Evolutionary conservation across 2,888 invertebrate species (phyloP).

Genomic region (Dynastes grantii): DNA sequence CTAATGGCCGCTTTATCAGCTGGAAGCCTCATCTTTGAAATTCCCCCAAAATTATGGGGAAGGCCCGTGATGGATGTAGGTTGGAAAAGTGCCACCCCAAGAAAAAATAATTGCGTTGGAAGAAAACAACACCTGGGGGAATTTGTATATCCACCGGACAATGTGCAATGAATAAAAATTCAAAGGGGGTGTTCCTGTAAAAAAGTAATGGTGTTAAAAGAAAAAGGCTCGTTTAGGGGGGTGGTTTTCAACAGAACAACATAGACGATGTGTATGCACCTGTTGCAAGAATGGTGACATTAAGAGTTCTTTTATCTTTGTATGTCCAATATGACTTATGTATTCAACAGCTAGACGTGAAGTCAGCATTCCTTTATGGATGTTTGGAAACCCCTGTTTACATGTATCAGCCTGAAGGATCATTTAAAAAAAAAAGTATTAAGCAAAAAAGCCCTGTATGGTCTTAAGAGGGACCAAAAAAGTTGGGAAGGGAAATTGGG

Average conservation of each 20-base stretch:
- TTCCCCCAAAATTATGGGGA: background rate
- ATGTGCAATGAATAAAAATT: background rate
- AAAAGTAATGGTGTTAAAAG: too few species aligned
- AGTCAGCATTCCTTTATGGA: constrained; percentile 53
- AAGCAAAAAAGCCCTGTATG: constrained; percentile 54
- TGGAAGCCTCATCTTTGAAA: background rate
- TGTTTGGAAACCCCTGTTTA: constrained; percentile 44
- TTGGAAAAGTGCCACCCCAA: constrained; percentile 54
- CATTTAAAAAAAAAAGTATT: constrained; percentile 42
- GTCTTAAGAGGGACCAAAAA: constrained; percentile 54
- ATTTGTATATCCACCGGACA: constrained; percentile 49
- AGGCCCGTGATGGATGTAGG: background rate
- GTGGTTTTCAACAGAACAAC: constrained; percentile 55
- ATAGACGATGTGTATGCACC: constrained; percentile 49
- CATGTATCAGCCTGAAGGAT: constrained; percentile 40
- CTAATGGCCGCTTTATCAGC: background rate
- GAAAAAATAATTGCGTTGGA: constrained; percentile 53
- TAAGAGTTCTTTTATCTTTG: constrained; percentile 43
- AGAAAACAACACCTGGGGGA: constrained; percentile 57
- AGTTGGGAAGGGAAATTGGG: constrained; percentile 25
- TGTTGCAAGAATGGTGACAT: constrained; percentile 54
- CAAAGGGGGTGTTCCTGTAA: background rate
- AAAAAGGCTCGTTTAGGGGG: constrained; percentile 56
- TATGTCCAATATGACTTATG: constrained; percentile 51
- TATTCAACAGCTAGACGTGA: constrained; percentile 51